Base-by-base conservation (phyloP, 2,113 vertebrate genomes). In the Alces alces region DNA sequence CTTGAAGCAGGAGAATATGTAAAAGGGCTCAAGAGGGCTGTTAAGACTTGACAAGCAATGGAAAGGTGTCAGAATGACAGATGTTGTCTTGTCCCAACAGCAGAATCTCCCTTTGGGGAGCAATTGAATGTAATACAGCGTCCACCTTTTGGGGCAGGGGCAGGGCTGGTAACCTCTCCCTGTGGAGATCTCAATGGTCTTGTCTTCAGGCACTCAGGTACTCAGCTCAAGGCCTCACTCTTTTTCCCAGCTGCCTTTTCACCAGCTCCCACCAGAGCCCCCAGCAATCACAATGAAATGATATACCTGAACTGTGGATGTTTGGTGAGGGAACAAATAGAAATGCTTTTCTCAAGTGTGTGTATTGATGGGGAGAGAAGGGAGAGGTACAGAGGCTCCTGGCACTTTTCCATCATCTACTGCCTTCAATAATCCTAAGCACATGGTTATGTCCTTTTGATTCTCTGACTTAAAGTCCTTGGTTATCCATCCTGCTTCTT, bases 31-130 rank as follows among this genome's bases (percentile, higher is more conserved):
- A 43, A 17, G 80, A 30, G 88, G 47, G 15, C 90, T 50, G 7
- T 96, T 83, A 76, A 89, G 50, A 85, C 33, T 27, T 76, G 91
- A 94, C 86, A 94, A 76, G 85, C n/a, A 84, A 88, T 39, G 57
- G 64, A 54, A 93, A 94, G 64, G 87, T 89, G 54, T 89, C 58
- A 95, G 36, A 80, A 97, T 94, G 93, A 93, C 52, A 88, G 89
- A 95, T 86, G 70, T 36, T n/a, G n/a, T 52, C 23, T 55, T 86
- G 57, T 50, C 54, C 47, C 36, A 73, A 54, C 86, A 58, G 64
- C 47, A 84, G 61, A 36, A 80, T 83, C 78, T 80, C 78, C 61
- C 76, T 92, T 14, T 90, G 61, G 88, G 78, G 89, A 97, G 14
- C 16, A 33, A 78, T 86, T 61, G 79, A 47, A 86, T 36, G 87